A percentile compares a stretch with the other conserved stretches of the same genome.
Evolutionary conservation across 2,113 vertebrate genomes (phyloP).

Genomic region (Etia nguti): DNA sequence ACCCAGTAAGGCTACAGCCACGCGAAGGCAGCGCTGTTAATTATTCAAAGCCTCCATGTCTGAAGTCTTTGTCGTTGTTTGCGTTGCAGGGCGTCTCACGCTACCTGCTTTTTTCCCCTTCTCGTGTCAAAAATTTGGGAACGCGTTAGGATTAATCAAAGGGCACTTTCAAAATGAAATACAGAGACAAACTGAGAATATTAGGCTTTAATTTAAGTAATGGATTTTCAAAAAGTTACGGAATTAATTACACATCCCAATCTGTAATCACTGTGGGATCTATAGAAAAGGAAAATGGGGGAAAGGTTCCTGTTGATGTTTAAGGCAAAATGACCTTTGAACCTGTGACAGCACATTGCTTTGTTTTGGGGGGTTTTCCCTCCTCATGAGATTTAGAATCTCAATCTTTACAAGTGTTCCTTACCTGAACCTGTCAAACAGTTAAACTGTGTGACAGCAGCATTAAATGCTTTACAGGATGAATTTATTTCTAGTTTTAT

Average conservation of each 20-base stretch:
- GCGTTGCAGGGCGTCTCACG: not conserved
- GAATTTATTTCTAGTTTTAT: not conserved
- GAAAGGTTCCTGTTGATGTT: not conserved
- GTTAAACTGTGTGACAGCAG: not conserved
- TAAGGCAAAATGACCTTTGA: not conserved
- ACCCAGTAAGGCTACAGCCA: not conserved
- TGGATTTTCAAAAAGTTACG: not conserved
- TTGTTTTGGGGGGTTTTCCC: rapidly evolving
- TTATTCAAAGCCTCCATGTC: not conserved
- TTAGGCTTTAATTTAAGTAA: not conserved
- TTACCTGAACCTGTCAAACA: not conserved
- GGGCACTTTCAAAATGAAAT: not conserved
- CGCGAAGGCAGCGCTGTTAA: not conserved
- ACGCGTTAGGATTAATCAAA: not conserved
- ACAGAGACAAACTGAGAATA: not conserved
- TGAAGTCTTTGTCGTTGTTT: not conserved
- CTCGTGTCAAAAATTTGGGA: not conserved
- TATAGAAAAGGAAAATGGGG: not conserved
- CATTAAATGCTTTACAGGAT: not conserved
- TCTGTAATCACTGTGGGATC: not conserved
- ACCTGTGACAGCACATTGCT: not conserved
- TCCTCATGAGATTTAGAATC: not conserved
- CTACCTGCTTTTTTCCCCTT: not conserved
- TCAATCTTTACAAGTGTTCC: not conserved
- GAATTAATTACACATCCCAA: not conserved